phyloP scores from a whole-genome alignment of 2,797 vertebrate species.

The Petrocephalus sullivani region DNA sequence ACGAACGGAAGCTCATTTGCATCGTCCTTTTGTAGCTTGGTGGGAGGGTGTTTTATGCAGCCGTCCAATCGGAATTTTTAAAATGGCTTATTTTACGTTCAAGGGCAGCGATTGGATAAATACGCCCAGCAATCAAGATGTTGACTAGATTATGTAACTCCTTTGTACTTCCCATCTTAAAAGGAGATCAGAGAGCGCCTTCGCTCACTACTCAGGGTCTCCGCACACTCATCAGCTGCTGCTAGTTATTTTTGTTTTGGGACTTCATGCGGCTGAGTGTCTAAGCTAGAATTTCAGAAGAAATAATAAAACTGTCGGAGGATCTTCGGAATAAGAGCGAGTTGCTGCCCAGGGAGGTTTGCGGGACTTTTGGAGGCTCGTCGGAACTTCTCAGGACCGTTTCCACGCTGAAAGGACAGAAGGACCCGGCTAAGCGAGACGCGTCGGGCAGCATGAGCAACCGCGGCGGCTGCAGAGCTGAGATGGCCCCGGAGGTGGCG shows the following conservation, averaged over 20 bases:
- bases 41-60: constrained; percentile 27
- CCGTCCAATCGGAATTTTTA: constrained; percentile 30
- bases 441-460: constrained; percentile 28
- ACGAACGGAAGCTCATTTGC: constrained; percentile 32
- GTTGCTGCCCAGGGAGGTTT: neutral
- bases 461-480: constrained; percentile 36
- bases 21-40: neutral
- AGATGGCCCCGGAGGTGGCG: constrained; percentile 70
- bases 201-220: neutral
- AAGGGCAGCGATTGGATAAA: constrained; percentile 29
- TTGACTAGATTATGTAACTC: constrained; percentile 26
- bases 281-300: neutral
- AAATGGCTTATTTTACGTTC: neutral
- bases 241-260: neutral
- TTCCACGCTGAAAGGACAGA: neutral
- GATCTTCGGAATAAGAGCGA: neutral
- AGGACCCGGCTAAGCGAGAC: neutral
- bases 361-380: neutral
- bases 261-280: neutral
- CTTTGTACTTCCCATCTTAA: constrained; percentile 22
- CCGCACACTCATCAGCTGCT: too few species aligned
- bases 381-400: neutral
- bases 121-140: neutral
- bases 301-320: neutral
- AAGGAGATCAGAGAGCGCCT: neutral